Base-by-base conservation (phyloP, 2,113 vertebrate species). In the Sprattus sprattus region DNA sequence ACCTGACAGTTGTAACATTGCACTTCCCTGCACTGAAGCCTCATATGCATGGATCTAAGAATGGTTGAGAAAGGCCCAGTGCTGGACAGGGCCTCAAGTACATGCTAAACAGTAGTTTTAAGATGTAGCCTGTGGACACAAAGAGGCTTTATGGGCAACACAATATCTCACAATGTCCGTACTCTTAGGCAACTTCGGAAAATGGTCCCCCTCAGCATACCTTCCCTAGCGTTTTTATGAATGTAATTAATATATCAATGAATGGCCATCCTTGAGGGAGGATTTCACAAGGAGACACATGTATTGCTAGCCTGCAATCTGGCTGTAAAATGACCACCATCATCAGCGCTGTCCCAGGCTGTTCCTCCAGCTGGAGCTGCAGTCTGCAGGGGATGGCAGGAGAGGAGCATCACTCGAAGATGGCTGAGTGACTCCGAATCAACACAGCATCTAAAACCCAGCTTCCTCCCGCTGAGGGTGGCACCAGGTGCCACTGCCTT, bases 371-470 rank as follows among this genome's bases (percentile, higher is more conserved):
- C 71, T 78, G 71, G 67, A 78, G 32, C 1, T 11, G 1, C 71
- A 78, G 71, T 39, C 71, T 78, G 28, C 28, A 39, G 28, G 25
- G 25, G 28, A 28, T 75, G 67, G 25, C 25, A 10, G 25, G 0
- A 4, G 25, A 75, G 28, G 25, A 15, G 25, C 67, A 75, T 75
- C 39, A 32, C 57, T 75, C 49, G 6, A 54, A 75, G 83, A 85
- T 78, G 45, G 85, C 67, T 16, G 52, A 57, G 49, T 64, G 80
- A 44, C 81, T 75, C 20, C 20, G 45, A 28, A 67, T 82, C 46
- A n/a, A 64, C 52, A 83, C 67, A 82, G 60, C 83, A 81, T 78
- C 49, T 83, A 50, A 85, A 83, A 45, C 80, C 32, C 52, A 6
- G 44, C 22, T 54, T 39, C 47, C n/a, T 81, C 82, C 85, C 47